Conservation (phyloP, 1,140 invertebrate genomes). For the Aleiodes sp. region DNA sequence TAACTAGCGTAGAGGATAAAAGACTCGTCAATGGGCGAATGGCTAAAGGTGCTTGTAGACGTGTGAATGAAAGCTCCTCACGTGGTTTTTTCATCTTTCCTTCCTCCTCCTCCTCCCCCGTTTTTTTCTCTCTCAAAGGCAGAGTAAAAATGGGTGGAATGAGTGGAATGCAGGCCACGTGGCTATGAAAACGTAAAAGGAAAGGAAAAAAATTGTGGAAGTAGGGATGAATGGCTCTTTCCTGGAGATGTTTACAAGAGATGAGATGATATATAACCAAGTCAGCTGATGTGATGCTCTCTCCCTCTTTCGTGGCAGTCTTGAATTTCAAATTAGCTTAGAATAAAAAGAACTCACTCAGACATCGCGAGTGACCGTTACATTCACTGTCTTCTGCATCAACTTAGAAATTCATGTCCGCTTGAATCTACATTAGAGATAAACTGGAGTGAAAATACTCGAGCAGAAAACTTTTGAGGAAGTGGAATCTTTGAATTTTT, state of each 20-base stretch:
- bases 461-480: too few relatives aligned
- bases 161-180: conserved; percentile 38
- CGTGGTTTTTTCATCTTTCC: not conserved
- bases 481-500: too few relatives aligned
- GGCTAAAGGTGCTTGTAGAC: conserved; percentile 23
- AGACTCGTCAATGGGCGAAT: conserved; percentile 51
- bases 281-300: conserved; percentile 45
- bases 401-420: not conserved
- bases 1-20: not conserved
- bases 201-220: conserved; percentile 35
- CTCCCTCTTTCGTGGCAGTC: conserved; percentile 22
- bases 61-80: conserved; percentile 34
- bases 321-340: conserved; percentile 52
- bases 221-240: conserved; percentile 47
- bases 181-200: conserved; percentile 44
- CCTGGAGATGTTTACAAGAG: conserved; percentile 29
- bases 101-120: too few relatives aligned
- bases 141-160: not conserved
- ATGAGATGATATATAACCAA: conserved; percentile 32
- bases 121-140: not conserved
- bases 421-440: too few relatives aligned
- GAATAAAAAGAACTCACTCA: conserved; percentile 21
- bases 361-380: too few relatives aligned
- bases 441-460: too few relatives aligned
- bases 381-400: not conserved